Conservation (phyloP, 2,888 invertebrate species). For the Synanthedon andrenaeformis region DNA sequence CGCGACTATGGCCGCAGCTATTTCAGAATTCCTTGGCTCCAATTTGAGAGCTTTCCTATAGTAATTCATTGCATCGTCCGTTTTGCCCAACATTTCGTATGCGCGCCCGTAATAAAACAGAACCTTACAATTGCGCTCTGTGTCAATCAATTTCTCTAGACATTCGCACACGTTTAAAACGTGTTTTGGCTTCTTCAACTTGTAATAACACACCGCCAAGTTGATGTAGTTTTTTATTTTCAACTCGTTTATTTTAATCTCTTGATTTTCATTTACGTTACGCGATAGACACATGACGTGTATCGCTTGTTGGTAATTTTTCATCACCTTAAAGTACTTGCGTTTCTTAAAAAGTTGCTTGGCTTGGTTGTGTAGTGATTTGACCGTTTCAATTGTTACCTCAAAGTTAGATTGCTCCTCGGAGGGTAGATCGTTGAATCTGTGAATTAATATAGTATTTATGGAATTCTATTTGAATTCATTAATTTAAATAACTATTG, state of each 20-base stretch:
- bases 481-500: neutral
- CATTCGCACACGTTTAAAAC: conserved; percentile 44
- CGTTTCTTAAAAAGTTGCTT: conserved; percentile 33
- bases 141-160: conserved; percentile 34
- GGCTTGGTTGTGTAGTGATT: conserved; percentile 33
- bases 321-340: conserved; percentile 33
- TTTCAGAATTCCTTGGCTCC: conserved; percentile 54
- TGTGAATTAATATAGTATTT: conserved; percentile 14
- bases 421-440: conserved; percentile 47
- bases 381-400: conserved; percentile 36
- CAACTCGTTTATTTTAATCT: conserved; percentile 27
- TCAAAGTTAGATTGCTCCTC: conserved; percentile 45
- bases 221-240: conserved; percentile 41
- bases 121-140: conserved; percentile 45
- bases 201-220: conserved; percentile 49
- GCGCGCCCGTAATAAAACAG: conserved; percentile 49
- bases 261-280: conserved; percentile 26
- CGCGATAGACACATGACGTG: conserved; percentile 31
- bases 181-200: conserved; percentile 42
- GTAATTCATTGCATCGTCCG: conserved; percentile 34
- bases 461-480: neutral
- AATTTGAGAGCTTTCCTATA: conserved; percentile 51
- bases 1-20: conserved; percentile 34
- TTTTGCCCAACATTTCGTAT: conserved; percentile 32
- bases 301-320: conserved; percentile 43